These are phyloP conservation scores for Naso thynnoides DNA, from an alignment of 2,797 vertebrate genomes.

Conservation along the genomic window DNA sequence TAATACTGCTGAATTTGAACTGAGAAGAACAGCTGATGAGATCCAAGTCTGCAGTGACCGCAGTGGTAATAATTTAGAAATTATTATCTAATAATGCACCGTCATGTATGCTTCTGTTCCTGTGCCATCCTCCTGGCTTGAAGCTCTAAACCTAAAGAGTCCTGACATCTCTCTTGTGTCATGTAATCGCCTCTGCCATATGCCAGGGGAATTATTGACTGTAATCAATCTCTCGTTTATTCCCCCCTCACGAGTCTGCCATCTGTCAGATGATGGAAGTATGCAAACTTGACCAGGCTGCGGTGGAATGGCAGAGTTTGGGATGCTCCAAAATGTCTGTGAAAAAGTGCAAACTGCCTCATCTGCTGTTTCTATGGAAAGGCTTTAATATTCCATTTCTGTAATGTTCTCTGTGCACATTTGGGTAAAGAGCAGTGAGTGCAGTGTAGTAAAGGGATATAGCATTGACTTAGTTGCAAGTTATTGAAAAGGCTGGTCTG, in stretches of 20 bases:
- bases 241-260: constrained; percentile 29
- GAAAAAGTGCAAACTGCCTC: constrained; percentile 17
- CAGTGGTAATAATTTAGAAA: background rate
- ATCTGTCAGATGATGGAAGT: constrained; percentile 36
- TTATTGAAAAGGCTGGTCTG: constrained; percentile 9
- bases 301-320: constrained; percentile 26
- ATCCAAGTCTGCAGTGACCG: constrained; percentile 19
- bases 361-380: background rate
- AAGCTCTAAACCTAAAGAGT: constrained; percentile 37
- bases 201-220: constrained; percentile 58
- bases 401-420: constrained; percentile 19
- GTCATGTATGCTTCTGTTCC: constrained; percentile 17
- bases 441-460: constrained; percentile 27
- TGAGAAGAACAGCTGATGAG: constrained; percentile 8
- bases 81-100: background rate
- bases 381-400: constrained; percentile 22
- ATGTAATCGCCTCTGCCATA: constrained; percentile 54
- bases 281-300: constrained; percentile 41
- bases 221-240: constrained; percentile 33
- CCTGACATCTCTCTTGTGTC: constrained; percentile 13
- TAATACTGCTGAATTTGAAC: constrained; percentile 16
- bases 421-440: constrained; percentile 19
- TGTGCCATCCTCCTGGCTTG: background rate
- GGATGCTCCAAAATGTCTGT: background rate
- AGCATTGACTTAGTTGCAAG: constrained; percentile 25